phyloP scores from a whole-genome alignment of 2,888 invertebrate genomes.

The Netelia inedita region DNA sequence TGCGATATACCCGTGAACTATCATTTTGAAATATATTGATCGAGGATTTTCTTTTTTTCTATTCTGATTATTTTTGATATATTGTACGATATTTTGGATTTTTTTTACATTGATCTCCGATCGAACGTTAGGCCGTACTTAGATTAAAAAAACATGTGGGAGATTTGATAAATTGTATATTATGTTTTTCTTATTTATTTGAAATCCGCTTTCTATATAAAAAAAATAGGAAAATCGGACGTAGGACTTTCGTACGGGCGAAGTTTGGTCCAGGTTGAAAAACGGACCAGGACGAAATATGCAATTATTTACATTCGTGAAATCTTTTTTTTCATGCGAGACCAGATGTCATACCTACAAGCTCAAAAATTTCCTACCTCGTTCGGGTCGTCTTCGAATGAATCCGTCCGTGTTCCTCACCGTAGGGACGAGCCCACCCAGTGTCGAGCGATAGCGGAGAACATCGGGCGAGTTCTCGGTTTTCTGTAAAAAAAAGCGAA shows the following conservation, averaged over 20 bases:
- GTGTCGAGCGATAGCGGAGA: constrained; percentile 80
- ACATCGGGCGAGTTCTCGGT: constrained; percentile 80
- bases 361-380: constrained; percentile 77
- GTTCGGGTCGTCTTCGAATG: constrained; percentile 82
- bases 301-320: no score
- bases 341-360: neutral
- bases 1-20: neutral
- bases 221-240: no score
- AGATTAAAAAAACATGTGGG: no score
- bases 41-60: neutral
- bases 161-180: no score
- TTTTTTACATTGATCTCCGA: no score
- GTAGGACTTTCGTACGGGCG: no score
- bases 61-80: neutral
- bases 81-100: neutral
- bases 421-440: constrained; percentile 83
- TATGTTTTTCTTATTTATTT: no score
- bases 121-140: no score
- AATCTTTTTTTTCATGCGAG: neutral
- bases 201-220: no score
- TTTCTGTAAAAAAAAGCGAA: constrained; percentile 73
- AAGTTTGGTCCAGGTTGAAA: no score
- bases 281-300: no score
- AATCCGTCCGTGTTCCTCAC: constrained; percentile 79
- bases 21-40: neutral